Conservation (phyloP, 2,888 invertebrate genomes). For the Torymus tubicola region DNA sequence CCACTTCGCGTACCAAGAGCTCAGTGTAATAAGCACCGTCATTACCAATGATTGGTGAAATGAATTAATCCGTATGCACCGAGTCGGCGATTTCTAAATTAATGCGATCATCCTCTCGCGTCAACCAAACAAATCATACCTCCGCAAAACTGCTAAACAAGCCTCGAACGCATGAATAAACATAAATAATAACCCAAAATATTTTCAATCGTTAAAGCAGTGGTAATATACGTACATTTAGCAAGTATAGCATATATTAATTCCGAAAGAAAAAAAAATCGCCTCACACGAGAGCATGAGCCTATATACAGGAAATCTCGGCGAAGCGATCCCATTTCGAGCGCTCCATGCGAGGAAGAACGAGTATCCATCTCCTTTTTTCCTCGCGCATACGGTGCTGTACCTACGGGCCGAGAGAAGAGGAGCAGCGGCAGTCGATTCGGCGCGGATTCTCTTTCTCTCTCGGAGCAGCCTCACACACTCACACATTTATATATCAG, state of each 20-base stretch:
- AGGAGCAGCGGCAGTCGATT: constrained; percentile 12
- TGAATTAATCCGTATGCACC: constrained; percentile 18
- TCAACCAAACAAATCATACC: neutral
- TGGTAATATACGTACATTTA: too few species aligned
- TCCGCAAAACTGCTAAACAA: constrained; percentile 5
- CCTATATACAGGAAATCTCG: constrained; percentile 21
- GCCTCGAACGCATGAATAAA: neutral
- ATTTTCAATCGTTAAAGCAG: too few species aligned
- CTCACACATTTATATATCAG: neutral
- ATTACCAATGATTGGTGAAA: constrained; percentile 22
- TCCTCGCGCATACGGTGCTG: neutral
- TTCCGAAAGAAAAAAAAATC: neutral
- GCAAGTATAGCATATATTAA: neutral
- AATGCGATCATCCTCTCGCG: neutral
- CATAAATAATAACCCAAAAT: neutral
- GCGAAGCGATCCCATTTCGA: constrained; percentile 27
- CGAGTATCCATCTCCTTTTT: constrained; percentile 43
- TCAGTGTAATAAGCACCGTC: constrained; percentile 22
- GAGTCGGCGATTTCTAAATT: constrained; percentile 1
- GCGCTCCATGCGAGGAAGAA: neutral
- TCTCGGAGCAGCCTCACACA: neutral
- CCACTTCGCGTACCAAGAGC: neutral
- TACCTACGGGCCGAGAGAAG: neutral
- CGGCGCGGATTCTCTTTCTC: neutral
- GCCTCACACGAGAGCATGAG: neutral